Evolutionary conservation across 2,888 invertebrate genomes (phyloP), one percentile per base, ranked within the genome.

Genomic region (Timema cristinae): DNA sequence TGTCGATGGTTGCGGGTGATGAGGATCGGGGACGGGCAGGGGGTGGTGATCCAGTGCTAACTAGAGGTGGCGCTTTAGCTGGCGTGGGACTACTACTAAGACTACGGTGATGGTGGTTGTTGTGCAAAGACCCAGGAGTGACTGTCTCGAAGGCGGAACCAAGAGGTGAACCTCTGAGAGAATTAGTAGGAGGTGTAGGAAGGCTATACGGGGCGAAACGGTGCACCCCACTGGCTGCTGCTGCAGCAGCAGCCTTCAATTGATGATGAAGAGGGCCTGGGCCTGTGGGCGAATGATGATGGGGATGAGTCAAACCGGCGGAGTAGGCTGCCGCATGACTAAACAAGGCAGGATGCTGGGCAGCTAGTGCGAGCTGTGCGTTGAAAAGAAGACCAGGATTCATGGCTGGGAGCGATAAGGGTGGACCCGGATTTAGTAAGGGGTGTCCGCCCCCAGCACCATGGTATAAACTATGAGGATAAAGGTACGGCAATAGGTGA

Each of bases 141-240:
- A 95, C 94, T 69, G 94, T 93, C 83, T 95, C 95, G 82, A 95
- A 95, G 71, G 94, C 95, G 52, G 93, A 93, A 2, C 93, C 93
- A 76, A 90, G 81, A 9, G 88, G 89, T 16, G 90, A 84, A 6
- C 83, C 83, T 67, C 83, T 84, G 49, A 89, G 81, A 7, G 82
- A 80, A 73, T 81, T 80, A 51, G 79, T 82, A 11, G 88, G 80
- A 7, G 81, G 79, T 71, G 81, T 90, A 1, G 93, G 93, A 78
- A 95, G 83, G 71, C 93, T 91, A 85, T 97, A 97, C 71, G 97
- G 96, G 73, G 95, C 91, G 82, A 95, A 97, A 80, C 96, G 86
- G 81, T 92, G 92, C 72, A 90, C 89, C 90, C 83, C 54, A 72
- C 56, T 68, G 15, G 67, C 63, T 32, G 73, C 72, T 56, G 73